Base-by-base conservation (phyloP, 2,888 invertebrate genomes). In the Thera obeliscata region DNA sequence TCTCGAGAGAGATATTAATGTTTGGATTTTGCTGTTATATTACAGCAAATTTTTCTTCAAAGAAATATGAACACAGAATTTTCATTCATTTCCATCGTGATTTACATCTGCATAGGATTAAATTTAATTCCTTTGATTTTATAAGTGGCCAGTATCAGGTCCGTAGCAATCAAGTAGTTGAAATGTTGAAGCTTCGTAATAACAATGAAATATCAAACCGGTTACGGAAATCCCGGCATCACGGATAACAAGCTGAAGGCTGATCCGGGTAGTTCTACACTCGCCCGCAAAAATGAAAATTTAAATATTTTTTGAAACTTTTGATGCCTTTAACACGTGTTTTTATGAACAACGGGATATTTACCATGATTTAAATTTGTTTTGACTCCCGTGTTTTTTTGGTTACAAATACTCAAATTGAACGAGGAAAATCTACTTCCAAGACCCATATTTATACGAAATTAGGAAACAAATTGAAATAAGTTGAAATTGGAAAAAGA, bases 151-250 rank as follows among this genome's bases (percentile, higher is more conserved):
- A 12, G 38, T 56, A 55, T 68, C 56, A 2, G 41, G 35, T 56
- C 59, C 33, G 41, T 54, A 12, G 57, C 48, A 61, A 55, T 52
- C 56, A 67, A 38, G 56, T 46, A 56, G 9, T 61, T 63, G 43
- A 59, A 59, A 61, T 64, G 46, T 49, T 57, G 43, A 41, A 61
- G 43, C 12, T 58, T 50, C 54, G 54, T 63, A 56, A 49, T 60
- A 64, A 64, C 64, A 67, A 64, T 68, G 57, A 57, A 61, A 54
- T 52, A 60, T 56, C 60, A 64, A 68, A 68, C 60, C 61, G 67
- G 61, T 61, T 64, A 68, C 57, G 61, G 46, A 64, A 61, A 57
- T 61, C 48, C 56, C 35, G 57, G 38, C 52, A 61, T 43, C 50
- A 33, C 41, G 46, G 60, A 60, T 67, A 63, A 64, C 54, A 64